phyloP scores from a whole-genome alignment of 1,140 invertebrate genomes.

The Colletes gigas region DNA sequence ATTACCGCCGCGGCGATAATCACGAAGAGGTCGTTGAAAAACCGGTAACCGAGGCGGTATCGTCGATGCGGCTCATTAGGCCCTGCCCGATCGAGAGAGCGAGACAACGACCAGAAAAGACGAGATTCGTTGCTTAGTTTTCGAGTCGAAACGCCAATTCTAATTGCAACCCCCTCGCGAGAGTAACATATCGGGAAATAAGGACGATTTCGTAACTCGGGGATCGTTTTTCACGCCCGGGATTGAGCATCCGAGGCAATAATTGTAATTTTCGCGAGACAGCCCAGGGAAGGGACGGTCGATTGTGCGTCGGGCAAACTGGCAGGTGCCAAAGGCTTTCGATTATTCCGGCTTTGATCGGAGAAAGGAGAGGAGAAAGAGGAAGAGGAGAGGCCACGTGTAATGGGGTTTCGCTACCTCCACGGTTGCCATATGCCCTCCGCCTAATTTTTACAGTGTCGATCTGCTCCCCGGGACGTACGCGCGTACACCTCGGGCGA shows the following conservation, averaged over 20 bases:
- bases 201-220: constrained; percentile 19
- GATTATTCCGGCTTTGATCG: constrained; percentile 69
- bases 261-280: constrained; percentile 32
- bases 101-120: background rate
- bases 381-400: constrained; percentile 34
- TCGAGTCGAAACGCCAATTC: background rate
- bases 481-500: constrained; percentile 57
- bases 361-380: constrained; percentile 10
- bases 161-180: background rate
- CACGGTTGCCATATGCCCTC: constrained; percentile 68
- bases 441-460: constrained; percentile 68
- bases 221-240: background rate
- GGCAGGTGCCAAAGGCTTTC: constrained; percentile 70
- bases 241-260: constrained; percentile 13
- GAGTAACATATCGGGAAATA: background rate
- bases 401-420: constrained; percentile 67
- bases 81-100: background rate
- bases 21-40: constrained; percentile 50
- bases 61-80: constrained; percentile 49
- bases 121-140: constrained; percentile 3
- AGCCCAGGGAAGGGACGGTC: no score
- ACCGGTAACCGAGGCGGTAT: constrained; percentile 49
- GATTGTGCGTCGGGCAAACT: constrained; percentile 42
- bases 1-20: constrained; percentile 54
- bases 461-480: constrained; percentile 42